Base-by-base conservation (phyloP, 2,888 invertebrate genomes). In the Bellardia bayeri region DNA sequence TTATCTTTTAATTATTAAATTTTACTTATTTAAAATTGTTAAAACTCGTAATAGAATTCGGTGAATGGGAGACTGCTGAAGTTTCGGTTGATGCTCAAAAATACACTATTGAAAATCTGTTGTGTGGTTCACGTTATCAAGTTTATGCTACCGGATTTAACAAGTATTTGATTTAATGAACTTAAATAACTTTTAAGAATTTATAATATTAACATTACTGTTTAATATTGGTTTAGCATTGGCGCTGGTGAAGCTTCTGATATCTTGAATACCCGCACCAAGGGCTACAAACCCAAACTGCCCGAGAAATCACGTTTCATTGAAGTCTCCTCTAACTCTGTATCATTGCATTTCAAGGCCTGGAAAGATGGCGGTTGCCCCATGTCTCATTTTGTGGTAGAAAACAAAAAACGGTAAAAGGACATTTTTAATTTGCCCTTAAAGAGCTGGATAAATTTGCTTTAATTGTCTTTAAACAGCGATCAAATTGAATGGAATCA, bases 311-410 rank as follows among this genome's bases (percentile, higher is more conserved):
- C 97, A 4, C 96, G 97, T 93, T 97, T 99, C 93, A 97, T 99
- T 92, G 97, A 98, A 92, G 97, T 98, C 1, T 98, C 98, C 40
- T 97, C 98, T n/a, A 98, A 98, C 89, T 98, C 98, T 90, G 97
- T 98, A 74, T 97, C 97, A 2, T 95, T 99, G 89, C 98, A 98
- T 92, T 95, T 99, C 90, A 97, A 96, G 91, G 97, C 98, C 88
- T 99, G 99, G 99, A 96, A 97, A 85, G 98, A 98, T 93, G 98
- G 98, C 80, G 98, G 98, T 86, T 99, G 99, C 93, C 97, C 98
- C 23, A 98, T 99, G 97, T 95, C 97, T 89, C 98, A 98, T 93
- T 99, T 98, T 93, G 98, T 98, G 88, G 97, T 99, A 72, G 98
- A 98, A 94, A 97, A 98, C 93, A 98, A 98, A 94, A 97, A 97